Percentiles rank a stretch among this genome's conserved stretches.
Conservation (phyloP, 2,888 invertebrate species). For the Agrotis puta region DNA sequence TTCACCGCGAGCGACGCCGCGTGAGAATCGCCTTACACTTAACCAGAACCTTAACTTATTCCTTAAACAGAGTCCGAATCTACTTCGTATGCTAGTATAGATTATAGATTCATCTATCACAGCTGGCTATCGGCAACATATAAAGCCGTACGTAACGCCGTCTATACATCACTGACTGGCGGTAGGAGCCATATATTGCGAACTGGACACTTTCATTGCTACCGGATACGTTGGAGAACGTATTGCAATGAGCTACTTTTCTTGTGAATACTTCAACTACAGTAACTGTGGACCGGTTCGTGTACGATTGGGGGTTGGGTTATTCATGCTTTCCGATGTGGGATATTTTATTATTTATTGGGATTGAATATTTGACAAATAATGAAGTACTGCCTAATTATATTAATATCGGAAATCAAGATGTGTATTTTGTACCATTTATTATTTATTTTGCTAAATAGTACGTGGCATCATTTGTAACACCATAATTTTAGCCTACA, state of each 20-base stretch:
- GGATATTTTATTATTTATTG: not conserved
- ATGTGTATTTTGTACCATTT: no score
- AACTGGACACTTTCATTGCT: constrained; percentile 60
- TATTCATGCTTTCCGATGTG: constrained; percentile 11
- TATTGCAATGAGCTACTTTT: constrained; percentile 59
- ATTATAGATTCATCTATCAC: constrained; percentile 19
- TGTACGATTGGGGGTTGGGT: not conserved
- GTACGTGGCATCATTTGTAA: no score
- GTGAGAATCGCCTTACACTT: no score
- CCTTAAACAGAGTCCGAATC: not conserved
- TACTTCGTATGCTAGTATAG: not conserved
- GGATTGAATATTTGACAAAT: no score
- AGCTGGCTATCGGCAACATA: constrained; percentile 18
- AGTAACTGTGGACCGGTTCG: not conserved
- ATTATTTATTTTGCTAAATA: no score
- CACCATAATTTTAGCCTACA: no score
- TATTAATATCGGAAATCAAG: not conserved
- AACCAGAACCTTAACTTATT: constrained; percentile 20
- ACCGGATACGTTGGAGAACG: constrained; percentile 36
- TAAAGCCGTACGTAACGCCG: constrained; percentile 28
- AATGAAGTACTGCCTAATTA: no score
- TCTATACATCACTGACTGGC: constrained; percentile 33
- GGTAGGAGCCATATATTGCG: constrained; percentile 45
- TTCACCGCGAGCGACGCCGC: no score
- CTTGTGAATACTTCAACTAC: constrained; percentile 37